Evolutionary conservation across 1,140 invertebrate species (phyloP).

Genomic region (Ditylenchus dipsaci): DNA sequence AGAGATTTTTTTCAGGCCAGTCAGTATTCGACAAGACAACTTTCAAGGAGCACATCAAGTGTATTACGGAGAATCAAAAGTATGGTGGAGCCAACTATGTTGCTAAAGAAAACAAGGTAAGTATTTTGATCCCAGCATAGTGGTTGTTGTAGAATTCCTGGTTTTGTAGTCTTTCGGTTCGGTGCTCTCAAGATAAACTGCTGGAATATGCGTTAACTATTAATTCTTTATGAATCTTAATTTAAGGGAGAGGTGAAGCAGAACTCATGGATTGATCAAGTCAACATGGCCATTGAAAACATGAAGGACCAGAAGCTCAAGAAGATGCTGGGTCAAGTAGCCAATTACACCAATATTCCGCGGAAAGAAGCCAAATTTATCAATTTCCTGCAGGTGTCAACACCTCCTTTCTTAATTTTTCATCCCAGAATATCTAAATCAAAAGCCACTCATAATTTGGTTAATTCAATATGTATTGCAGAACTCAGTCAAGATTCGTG

Average conservation of each 20-base stretch:
- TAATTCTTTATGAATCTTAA: neutral
- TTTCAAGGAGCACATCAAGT: conserved; percentile 79
- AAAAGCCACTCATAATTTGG: neutral
- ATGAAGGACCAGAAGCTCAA: conserved; percentile 63
- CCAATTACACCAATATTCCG: conserved; percentile 79
- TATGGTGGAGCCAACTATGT: conserved; percentile 79
- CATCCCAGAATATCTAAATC: neutral
- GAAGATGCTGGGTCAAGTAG: conserved; percentile 69
- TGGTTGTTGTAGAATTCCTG: too few relatives aligned
- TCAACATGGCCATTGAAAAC: conserved; percentile 70
- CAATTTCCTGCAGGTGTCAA: conserved; percentile 59
- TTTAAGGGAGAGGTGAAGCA: conserved; percentile 87
- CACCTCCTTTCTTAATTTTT: neutral
- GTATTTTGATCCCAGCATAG: too few relatives aligned
- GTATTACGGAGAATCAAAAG: conserved; percentile 81
- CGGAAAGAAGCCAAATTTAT: conserved; percentile 82
- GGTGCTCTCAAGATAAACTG: too few relatives aligned
- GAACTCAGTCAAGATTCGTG: neutral
- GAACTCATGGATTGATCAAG: conserved; percentile 76
- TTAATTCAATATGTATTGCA: neutral
- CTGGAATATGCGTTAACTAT: neutral
- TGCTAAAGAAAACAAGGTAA: conserved; percentile 63
- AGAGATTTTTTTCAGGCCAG: conserved; percentile 58
- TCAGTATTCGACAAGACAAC: conserved; percentile 71
- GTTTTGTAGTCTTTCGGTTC: too few relatives aligned